These are phyloP conservation scores for Bergia sp. DNA, from an alignment of 92 coral and sea anemone species.

Conservation along the genomic window DNA sequence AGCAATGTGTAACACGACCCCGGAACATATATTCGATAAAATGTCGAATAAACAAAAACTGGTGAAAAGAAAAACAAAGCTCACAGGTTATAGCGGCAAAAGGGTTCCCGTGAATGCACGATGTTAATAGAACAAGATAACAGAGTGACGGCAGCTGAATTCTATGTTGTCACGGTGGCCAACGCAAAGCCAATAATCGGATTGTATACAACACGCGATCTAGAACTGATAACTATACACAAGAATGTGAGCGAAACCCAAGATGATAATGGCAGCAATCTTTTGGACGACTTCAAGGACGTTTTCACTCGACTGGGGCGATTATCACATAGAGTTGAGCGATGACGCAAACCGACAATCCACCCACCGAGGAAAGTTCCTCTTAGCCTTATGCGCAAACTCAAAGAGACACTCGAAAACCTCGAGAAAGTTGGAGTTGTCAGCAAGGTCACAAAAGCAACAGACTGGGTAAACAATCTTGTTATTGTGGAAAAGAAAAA, in stretches of 20 bases:
- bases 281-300: conserved; percentile 21
- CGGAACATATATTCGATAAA: not conserved
- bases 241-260: not conserved
- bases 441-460: too few relatives aligned
- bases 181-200: conserved; percentile 50
- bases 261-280: not conserved
- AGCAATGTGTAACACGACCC: not conserved
- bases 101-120: conserved; percentile 40
- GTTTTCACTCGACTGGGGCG: conserved; percentile 62
- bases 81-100: conserved; percentile 54
- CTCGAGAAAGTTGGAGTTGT: not conserved
- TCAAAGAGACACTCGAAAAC: not conserved
- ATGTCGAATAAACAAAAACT: conserved; percentile 26
- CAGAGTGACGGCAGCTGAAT: conserved; percentile 21
- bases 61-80: conserved; percentile 38
- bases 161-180: conserved; percentile 47
- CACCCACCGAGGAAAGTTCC: conserved; percentile 29
- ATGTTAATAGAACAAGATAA: conserved; percentile 34
- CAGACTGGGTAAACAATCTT: too few relatives aligned
- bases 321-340: conserved; percentile 55
- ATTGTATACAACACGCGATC: conserved; percentile 44
- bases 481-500: too few relatives aligned
- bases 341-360: conserved; percentile 47
- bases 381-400: not conserved
- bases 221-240: not conserved